Conservation (phyloP, 92 coral and sea anemone species). For the Porites divaricata region DNA sequence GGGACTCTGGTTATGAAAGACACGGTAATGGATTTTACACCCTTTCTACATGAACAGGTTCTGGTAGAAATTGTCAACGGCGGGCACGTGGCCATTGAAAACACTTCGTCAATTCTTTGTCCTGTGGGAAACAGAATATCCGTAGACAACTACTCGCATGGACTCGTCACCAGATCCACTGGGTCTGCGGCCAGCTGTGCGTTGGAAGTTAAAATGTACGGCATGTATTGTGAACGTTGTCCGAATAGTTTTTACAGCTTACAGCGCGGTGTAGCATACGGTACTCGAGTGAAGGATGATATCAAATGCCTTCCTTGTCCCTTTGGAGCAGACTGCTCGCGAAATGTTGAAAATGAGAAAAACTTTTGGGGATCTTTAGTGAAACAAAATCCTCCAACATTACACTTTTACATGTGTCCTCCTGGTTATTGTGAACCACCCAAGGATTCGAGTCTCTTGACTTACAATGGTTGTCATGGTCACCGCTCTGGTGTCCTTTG, state of each 20-base stretch:
- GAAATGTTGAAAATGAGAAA: slow-evolving; percentile 20
- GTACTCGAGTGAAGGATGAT: slow-evolving; percentile 23
- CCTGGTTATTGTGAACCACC: slow-evolving; percentile 62
- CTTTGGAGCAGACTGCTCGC: slow-evolving; percentile 47
- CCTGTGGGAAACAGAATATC: slow-evolving; percentile 30
- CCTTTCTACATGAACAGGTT: background rate
- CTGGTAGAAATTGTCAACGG: slow-evolving; percentile 32
- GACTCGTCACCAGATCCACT: background rate
- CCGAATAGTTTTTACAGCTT: slow-evolving; percentile 54
- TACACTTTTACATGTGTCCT: slow-evolving; percentile 66
- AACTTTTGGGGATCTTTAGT: slow-evolving; percentile 74
- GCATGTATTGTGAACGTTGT: slow-evolving; percentile 56
- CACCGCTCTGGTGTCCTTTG: slow-evolving; percentile 72
- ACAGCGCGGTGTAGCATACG: slow-evolving; percentile 48
- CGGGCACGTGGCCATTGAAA: slow-evolving; percentile 22
- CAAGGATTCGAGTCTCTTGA: slow-evolving; percentile 5
- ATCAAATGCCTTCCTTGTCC: slow-evolving; percentile 56
- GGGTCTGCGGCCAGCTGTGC: background rate
- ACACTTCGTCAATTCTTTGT: slow-evolving; percentile 43
- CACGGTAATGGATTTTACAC: slow-evolving; percentile 14
- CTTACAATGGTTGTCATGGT: slow-evolving; percentile 71
- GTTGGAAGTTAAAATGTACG: slow-evolving; percentile 36
- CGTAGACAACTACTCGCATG: slow-evolving; percentile 9
- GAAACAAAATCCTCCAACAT: slow-evolving; percentile 34
- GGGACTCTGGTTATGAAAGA: slow-evolving; percentile 41